Evolutionary conservation across 2,113 vertebrate genomes (phyloP).

Genomic region (Isichthys henryi): DNA sequence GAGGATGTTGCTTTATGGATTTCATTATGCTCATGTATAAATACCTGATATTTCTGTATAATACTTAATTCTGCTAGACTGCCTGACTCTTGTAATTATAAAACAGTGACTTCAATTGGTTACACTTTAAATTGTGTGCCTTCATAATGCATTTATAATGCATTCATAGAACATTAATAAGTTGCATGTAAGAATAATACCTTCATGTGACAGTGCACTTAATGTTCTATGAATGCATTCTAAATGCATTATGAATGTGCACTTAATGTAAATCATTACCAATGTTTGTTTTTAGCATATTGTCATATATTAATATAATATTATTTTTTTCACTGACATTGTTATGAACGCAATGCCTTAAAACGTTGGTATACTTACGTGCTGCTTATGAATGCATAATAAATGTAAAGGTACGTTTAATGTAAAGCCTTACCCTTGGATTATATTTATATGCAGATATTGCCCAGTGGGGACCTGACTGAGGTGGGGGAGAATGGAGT

Average conservation of each 20-base stretch:
- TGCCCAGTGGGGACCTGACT: conserved; percentile 84
- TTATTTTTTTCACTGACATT: neutral
- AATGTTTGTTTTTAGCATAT: neutral
- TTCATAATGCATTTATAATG: neutral
- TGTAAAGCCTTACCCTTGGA: neutral
- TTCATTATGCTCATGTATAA: neutral
- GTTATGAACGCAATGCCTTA: neutral
- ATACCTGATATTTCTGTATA: neutral
- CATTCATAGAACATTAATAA: neutral
- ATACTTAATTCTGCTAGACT: neutral
- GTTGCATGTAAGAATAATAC: neutral
- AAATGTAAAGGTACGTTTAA: neutral
- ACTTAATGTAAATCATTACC: neutral
- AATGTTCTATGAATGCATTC: neutral
- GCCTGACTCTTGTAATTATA: neutral
- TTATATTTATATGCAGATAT: conserved; percentile 58
- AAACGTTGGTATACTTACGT: neutral
- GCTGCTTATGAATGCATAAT: neutral
- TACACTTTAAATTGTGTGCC: neutral
- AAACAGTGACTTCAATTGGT: neutral
- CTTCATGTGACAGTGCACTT: neutral
- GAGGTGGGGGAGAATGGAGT: conserved; percentile 93
- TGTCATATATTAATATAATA: neutral
- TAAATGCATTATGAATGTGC: neutral
- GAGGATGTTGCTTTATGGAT: neutral